phyloP scores from a whole-genome alignment of 2,797 vertebrate genomes.

The Xiphorhynchus erythropygius region DNA sequence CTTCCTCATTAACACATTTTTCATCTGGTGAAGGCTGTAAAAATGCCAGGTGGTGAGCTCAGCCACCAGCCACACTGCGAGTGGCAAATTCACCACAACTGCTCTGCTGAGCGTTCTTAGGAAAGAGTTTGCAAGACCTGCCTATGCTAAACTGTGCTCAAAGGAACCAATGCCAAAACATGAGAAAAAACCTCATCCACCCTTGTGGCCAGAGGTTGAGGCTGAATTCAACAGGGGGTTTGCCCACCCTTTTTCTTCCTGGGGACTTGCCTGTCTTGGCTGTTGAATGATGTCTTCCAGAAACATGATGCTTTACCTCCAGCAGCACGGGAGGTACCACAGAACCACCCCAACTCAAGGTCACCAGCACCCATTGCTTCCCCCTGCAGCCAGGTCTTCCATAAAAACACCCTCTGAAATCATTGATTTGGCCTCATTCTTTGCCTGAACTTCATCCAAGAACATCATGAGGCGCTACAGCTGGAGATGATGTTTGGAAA shows the following conservation, averaged over 20 bases:
- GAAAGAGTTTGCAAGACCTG: not conserved
- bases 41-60: not conserved
- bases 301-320: not conserved
- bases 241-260: not conserved
- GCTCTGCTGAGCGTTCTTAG: not conserved
- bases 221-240: rapidly evolving
- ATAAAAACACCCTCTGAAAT: not conserved
- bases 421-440: not conserved
- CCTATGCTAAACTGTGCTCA: not conserved
- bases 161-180: not conserved
- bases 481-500: not conserved
- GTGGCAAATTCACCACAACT: not conserved
- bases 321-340: not conserved
- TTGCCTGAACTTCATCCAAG: not conserved
- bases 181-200: rapidly evolving
- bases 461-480: rapidly evolving
- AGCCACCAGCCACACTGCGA: rapidly evolving
- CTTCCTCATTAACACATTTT: not conserved
- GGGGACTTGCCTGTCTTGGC: no score
- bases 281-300: not conserved
- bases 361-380: not conserved
- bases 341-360: not conserved
- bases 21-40: not conserved
- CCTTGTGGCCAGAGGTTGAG: rapidly evolving
- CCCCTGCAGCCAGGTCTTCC: not conserved